These are phyloP conservation scores for Tenthredo distinguenda DNA, from an alignment of 2,888 invertebrate genomes.

Conservation along the genomic window DNA sequence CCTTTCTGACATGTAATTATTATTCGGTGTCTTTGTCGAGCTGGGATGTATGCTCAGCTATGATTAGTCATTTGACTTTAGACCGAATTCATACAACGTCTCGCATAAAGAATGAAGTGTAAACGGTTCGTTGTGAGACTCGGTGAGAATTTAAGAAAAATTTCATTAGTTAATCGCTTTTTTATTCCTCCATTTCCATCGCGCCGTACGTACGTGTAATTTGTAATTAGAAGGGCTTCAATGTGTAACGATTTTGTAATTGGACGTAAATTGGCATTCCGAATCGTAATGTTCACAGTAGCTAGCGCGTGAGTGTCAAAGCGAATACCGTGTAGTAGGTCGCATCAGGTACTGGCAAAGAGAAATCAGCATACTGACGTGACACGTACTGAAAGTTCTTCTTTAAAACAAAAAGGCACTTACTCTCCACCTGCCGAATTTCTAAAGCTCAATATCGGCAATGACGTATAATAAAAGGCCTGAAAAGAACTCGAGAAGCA, in stretches of 20 bases:
- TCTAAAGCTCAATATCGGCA: neutral
- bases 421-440: neutral
- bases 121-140: neutral
- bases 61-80: neutral
- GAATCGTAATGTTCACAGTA: neutral
- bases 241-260: neutral
- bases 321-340: neutral
- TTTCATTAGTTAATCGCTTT: neutral
- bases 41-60: neutral
- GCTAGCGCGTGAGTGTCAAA: neutral
- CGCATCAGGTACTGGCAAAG: neutral
- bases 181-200: neutral
- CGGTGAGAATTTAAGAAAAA: neutral
- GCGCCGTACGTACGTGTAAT: neutral
- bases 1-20: neutral
- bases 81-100: neutral
- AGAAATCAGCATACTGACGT: neutral
- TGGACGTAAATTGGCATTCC: neutral
- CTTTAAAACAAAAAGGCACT: neutral
- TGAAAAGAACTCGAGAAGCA: conserved; percentile 2
- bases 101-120: neutral
- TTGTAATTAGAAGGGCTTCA: neutral
- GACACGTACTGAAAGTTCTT: neutral
- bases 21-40: neutral
- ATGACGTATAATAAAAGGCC: neutral